phyloP scores from a whole-genome alignment of 2,113 vertebrate species.

The Megaptera novaeangliae region DNA sequence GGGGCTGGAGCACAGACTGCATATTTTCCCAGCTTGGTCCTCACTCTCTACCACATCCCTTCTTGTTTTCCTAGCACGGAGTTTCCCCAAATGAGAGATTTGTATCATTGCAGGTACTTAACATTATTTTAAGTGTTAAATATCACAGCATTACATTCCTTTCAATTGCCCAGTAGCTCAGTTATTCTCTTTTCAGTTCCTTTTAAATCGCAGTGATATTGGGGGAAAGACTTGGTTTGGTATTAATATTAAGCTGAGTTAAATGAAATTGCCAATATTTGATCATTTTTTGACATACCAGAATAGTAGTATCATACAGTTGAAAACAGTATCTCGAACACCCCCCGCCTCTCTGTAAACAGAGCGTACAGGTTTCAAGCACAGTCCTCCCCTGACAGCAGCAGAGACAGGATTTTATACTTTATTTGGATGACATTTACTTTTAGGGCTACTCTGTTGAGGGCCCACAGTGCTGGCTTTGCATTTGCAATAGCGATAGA shows the following conservation, averaged over 20 bases:
- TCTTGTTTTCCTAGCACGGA: not conserved
- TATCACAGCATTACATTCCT: not conserved
- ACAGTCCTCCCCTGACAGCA: not conserved
- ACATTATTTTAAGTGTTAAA: not conserved
- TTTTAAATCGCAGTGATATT: not conserved
- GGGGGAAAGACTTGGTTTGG: not conserved
- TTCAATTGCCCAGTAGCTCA: not conserved
- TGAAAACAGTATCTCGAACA: not conserved
- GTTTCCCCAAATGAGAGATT: not conserved
- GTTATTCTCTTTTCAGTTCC: not conserved
- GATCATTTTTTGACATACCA: not conserved
- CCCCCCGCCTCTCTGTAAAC: not conserved
- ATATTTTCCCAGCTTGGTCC: not conserved
- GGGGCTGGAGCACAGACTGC: not conserved
- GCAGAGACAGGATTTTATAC: not conserved
- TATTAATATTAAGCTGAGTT: constrained; percentile 16
- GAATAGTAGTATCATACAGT: not conserved
- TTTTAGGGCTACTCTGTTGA: not conserved
- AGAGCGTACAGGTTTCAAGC: not conserved
- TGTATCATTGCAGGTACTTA: not conserved
- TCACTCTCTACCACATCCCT: not conserved
- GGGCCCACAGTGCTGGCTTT: not conserved
- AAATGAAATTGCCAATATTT: not conserved
- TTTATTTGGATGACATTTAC: not conserved
- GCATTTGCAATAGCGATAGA: not conserved